Base-by-base conservation (phyloP, 2,888 invertebrate species). In the Pyralis farinalis region DNA sequence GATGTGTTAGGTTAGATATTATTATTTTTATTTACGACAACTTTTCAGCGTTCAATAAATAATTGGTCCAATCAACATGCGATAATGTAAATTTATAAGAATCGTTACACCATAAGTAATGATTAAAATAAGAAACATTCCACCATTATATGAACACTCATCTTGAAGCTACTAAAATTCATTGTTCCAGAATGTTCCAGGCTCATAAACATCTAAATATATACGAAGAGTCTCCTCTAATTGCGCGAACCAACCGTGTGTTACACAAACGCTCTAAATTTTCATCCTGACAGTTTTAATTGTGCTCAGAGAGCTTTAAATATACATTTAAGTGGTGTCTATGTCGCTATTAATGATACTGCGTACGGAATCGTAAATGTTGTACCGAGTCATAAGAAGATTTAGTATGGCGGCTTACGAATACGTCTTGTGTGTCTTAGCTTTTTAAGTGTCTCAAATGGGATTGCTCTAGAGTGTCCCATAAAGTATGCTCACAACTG, bases 291-390 rank as follows among this genome's bases (percentile, higher is more conserved):
- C 57, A 51, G 59, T 55, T 59, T 59, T 59, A 59, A 59, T 59
- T 59, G 55, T 59, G 30, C 56, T 55, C 46, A 56, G 60, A 61
- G 65, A 63, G 70, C 68, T 71, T 66, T 67, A 73, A 74, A 77
- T 74, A 72, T 58, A 56, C 72, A 63, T 65, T 51, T 68, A 67
- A 75, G 71, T 67, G 68, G 70, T 60, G 65, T 67, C 68, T 65
- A 62, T 66, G 68, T 63, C 53, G 63, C 77, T 79, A 82, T 81
- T 77, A 80, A 80, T 69, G 78, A 75, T 75, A 69, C 3, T 25
- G n/a, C 25, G 25, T 25, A 25, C 7, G 25, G 25, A 25, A 25
- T 25, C 25, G 25, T 25, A 25, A 25, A 25, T 25, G 25, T 25
- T 25, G 25, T 25, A 25, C 7, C 8, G 3, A 4, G 25, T 7